Conservation (phyloP, 2,113 vertebrate genomes). For the Menura novaehollandiae region DNA sequence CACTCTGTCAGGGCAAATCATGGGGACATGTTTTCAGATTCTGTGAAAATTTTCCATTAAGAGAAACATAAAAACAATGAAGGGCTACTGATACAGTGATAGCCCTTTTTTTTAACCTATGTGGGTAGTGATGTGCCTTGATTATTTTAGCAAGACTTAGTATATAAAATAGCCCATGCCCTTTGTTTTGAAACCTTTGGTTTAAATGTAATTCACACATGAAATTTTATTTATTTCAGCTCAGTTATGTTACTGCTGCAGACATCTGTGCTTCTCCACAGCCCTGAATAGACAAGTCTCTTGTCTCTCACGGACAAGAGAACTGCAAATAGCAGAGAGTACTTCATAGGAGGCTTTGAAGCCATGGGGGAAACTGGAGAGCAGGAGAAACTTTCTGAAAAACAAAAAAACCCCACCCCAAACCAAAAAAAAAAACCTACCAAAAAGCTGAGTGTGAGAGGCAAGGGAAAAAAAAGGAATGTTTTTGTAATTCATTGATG, state of each 20-base stretch:
- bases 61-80: not conserved
- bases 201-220: not conserved
- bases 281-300: rapidly evolving
- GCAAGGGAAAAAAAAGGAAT: not conserved
- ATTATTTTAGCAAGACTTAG: not conserved
- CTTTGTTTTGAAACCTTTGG: not conserved
- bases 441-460: not conserved
- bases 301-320: not conserved
- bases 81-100: not conserved
- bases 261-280: not conserved
- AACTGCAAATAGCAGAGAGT: not conserved
- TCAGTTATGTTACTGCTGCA: not conserved
- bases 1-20: not conserved
- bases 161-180: not conserved
- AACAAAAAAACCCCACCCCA: not conserved
- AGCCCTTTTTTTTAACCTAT: not conserved
- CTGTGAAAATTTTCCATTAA: not conserved
- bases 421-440: not conserved
- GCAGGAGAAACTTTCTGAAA: not conserved
- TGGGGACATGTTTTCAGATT: not conserved
- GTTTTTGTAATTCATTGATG: not conserved
- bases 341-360: not conserved
- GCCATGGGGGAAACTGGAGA: not conserved
- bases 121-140: not conserved
- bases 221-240: not conserved